phyloP scores from a whole-genome alignment of 2,113 vertebrate genomes.

The Clarias macrocephalus region DNA sequence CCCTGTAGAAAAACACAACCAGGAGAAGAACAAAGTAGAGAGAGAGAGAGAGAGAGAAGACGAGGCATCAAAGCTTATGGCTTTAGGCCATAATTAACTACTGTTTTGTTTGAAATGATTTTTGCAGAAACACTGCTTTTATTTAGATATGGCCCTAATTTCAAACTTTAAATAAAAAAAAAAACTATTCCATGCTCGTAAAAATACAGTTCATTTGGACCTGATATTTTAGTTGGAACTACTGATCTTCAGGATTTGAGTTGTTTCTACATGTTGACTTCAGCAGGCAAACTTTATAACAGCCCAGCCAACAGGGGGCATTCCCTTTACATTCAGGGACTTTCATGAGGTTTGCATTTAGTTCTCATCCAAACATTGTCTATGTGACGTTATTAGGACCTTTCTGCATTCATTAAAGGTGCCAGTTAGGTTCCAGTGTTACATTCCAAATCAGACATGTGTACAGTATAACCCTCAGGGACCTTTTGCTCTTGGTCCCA shows the following conservation, averaged over 20 bases:
- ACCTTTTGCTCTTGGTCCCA: too few species aligned
- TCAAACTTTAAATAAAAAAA: conserved; percentile 4
- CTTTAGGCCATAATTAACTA: conserved; percentile 76
- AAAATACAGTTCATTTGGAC: neutral
- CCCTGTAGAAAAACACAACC: conserved; percentile 69
- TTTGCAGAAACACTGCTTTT: conserved; percentile 62
- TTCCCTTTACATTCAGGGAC: too few species aligned
- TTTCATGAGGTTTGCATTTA: too few species aligned
- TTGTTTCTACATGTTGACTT: neutral
- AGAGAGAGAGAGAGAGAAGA: conserved; percentile 63
- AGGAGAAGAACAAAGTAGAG: conserved; percentile 50
- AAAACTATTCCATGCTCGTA: neutral
- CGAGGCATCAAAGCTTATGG: conserved; percentile 72
- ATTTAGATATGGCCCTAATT: conserved; percentile 68
- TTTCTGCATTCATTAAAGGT: too few species aligned
- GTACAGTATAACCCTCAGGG: too few species aligned
- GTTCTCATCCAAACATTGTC: too few species aligned
- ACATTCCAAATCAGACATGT: too few species aligned
- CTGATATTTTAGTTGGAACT: neutral
- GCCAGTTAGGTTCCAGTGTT: too few species aligned
- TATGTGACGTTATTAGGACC: too few species aligned
- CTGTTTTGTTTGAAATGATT: conserved; percentile 67
- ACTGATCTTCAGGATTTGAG: neutral
- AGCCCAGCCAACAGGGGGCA: too few species aligned
- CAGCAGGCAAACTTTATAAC: neutral